Evolutionary conservation across 1,140 invertebrate species (phyloP).

Genomic region (Octopus bimaculoides): DNA sequence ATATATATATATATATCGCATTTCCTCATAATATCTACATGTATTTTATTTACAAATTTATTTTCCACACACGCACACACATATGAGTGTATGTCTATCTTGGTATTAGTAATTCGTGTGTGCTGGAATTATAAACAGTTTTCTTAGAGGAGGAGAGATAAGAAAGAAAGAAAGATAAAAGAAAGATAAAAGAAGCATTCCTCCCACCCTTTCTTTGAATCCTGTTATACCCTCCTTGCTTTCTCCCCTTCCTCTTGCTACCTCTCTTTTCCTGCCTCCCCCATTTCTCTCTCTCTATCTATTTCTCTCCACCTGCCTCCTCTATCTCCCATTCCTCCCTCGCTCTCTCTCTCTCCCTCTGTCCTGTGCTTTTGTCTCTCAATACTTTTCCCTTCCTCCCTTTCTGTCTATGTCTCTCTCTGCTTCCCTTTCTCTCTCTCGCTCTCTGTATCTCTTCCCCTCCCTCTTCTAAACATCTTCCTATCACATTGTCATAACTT

Average conservation of each 20-base stretch:
- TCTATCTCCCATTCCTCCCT: background rate
- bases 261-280: too few species aligned
- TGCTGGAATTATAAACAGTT: too few species aligned
- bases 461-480: background rate
- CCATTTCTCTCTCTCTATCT: background rate
- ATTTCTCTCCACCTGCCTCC: background rate
- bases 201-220: too few species aligned
- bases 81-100: background rate
- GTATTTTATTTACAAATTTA: background rate
- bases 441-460: background rate
- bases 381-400: too few species aligned
- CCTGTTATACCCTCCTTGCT: too few species aligned
- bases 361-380: background rate
- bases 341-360: background rate
- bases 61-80: background rate
- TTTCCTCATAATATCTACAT: background rate
- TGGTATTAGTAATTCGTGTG: background rate
- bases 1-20: background rate
- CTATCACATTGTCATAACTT: too few species aligned
- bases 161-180: too few species aligned
- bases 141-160: too few species aligned
- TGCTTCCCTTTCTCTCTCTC: background rate
- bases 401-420: background rate
- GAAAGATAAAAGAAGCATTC: too few species aligned
- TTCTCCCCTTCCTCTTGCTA: too few species aligned